Percentiles rank a stretch among this genome's conserved stretches.
phyloP scores from a whole-genome alignment of 2,113 vertebrate species.

The Coptodon rendalli region DNA sequence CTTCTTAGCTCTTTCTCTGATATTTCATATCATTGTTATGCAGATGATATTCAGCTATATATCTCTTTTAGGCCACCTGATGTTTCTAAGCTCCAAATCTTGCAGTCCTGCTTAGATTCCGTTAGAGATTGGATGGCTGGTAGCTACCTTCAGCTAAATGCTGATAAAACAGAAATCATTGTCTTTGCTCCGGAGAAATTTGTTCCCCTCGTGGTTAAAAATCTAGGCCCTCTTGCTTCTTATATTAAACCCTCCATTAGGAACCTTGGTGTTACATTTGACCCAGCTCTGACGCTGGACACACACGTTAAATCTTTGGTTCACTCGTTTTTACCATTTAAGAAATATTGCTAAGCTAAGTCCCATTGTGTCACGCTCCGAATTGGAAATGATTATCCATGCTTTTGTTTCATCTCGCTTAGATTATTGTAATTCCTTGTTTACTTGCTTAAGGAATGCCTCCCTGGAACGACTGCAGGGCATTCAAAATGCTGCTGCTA shows the following conservation, averaged over 20 bases:
- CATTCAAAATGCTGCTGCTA: accelerated
- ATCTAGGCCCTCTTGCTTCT: neutral
- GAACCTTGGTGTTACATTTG: neutral
- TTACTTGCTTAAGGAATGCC: neutral
- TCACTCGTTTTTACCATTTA: neutral
- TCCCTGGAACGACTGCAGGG: neutral
- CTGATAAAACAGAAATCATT: neutral
- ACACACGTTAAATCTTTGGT: neutral
- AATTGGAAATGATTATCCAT: accelerated
- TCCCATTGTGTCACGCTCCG: accelerated
- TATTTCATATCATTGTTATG: too few species aligned
- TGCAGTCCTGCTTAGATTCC: too few species aligned
- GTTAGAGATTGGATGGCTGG: too few species aligned
- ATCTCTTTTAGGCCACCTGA: too few species aligned
- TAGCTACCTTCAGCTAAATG: too few species aligned
- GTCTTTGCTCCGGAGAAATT: neutral
- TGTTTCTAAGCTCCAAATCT: too few species aligned
- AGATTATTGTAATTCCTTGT: neutral
- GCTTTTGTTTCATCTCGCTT: neutral
- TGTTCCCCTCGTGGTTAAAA: neutral
- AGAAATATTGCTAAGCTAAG: neutral
- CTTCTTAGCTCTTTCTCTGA: too few species aligned
- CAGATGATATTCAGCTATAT: too few species aligned
- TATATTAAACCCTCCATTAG: neutral
- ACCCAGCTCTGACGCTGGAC: neutral